phyloP scores from a whole-genome alignment of 2,113 vertebrate genomes.

The Lagopus leucura region DNA sequence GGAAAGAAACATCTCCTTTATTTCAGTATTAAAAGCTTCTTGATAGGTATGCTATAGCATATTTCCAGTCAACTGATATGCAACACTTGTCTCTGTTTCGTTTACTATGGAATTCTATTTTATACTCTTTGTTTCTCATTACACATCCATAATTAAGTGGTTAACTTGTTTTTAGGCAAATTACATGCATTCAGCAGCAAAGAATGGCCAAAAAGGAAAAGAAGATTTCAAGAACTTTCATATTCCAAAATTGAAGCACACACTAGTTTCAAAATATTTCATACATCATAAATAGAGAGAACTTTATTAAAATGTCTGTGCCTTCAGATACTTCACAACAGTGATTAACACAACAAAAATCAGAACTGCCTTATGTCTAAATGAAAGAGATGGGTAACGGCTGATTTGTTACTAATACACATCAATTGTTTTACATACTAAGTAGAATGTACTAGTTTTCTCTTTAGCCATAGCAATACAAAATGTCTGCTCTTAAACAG shows the following conservation, averaged over 20 bases:
- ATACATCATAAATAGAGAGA: background rate
- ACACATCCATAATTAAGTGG: background rate
- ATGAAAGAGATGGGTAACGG: background rate
- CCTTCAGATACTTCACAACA: background rate
- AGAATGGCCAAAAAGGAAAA: background rate
- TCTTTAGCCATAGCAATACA: background rate
- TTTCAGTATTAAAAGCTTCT: background rate
- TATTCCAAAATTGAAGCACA: background rate
- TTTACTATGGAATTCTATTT: background rate
- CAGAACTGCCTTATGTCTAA: background rate
- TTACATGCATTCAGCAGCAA: background rate
- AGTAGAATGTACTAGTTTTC: background rate
- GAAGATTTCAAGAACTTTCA: background rate
- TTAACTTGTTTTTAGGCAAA: background rate
- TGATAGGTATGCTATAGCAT: background rate
- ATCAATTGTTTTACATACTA: background rate
- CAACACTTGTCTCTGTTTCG: background rate
- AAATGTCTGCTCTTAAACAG: background rate
- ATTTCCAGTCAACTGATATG: background rate
- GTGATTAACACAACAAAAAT: background rate
- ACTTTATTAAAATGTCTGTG: background rate
- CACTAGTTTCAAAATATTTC: background rate
- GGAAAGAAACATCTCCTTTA: background rate
- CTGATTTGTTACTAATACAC: background rate
- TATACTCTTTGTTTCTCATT: background rate